Conservation (phyloP, 2,113 vertebrate genomes). For the Gracilinanus agilis region DNA sequence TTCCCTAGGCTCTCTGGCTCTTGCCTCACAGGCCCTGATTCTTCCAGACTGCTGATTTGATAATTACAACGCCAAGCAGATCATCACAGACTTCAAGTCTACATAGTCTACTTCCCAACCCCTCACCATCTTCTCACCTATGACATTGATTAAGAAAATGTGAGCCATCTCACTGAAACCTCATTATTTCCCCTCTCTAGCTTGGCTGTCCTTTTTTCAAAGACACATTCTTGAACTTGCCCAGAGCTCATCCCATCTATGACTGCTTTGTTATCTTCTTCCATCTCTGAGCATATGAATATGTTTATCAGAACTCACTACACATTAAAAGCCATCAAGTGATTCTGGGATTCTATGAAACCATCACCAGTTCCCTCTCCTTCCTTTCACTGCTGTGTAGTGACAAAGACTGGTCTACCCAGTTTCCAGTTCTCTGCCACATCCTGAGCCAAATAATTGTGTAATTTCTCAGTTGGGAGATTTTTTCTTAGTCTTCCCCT, state of each 20-base stretch:
- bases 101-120: too few species aligned
- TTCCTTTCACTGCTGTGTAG: not conserved
- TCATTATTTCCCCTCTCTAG: not conserved
- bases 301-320: not conserved
- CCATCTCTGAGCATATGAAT: not conserved
- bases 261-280: not conserved
- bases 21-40: too few species aligned
- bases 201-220: too few species aligned
- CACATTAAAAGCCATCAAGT: not conserved
- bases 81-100: too few species aligned
- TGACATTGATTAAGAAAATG: not conserved
- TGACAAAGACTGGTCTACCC: not conserved
- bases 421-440: not conserved
- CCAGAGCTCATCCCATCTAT: not conserved
- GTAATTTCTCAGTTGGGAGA: not conserved
- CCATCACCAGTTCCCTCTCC: not conserved
- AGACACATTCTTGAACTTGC: not conserved
- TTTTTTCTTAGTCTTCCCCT: not conserved
- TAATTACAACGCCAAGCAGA: too few species aligned
- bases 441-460: not conserved
- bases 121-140: not conserved
- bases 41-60: too few species aligned
- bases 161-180: not conserved
- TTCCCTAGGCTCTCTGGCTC: too few species aligned
- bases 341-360: not conserved